A percentile compares a stretch with the other conserved stretches of the same genome.
phyloP scores from a whole-genome alignment of 2,888 invertebrate species.

The Cheilosia impressa region DNA sequence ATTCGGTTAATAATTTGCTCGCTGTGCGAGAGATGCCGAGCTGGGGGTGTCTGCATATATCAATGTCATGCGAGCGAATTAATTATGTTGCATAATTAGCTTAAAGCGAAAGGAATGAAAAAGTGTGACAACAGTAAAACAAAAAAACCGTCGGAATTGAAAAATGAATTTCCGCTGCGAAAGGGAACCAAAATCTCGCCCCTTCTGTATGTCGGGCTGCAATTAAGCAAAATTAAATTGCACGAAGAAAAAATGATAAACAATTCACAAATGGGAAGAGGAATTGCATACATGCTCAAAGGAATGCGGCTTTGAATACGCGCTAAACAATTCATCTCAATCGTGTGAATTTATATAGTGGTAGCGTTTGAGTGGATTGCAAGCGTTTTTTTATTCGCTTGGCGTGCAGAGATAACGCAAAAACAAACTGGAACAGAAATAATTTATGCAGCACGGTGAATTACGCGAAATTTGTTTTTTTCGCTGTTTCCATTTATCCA shows the following conservation, averaged over 20 bases:
- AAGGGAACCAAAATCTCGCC: conserved; percentile 9
- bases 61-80: conserved; percentile 67
- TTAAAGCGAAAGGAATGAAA: conserved; percentile 35
- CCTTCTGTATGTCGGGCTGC: conserved; percentile 16
- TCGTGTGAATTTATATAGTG: conserved; percentile 43
- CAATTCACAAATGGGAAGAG: conserved; percentile 18
- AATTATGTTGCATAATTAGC: conserved; percentile 68
- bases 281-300: conserved; percentile 26
- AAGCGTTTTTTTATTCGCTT: background rate
- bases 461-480: conserved; percentile 38
- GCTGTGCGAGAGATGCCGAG: background rate
- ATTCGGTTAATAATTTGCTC: conserved; percentile 44
- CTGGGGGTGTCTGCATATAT: conserved; percentile 42
- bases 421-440: background rate
- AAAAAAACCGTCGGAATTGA: conserved; percentile 20
- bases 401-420: background rate
- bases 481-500: background rate
- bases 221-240: conserved; percentile 55
- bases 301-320: conserved; percentile 2
- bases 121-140: conserved; percentile 11
- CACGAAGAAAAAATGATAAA: background rate
- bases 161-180: conserved; percentile 27
- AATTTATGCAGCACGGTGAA: conserved; percentile 24
- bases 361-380: conserved; percentile 32
- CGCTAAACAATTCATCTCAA: conserved; percentile 36